These are phyloP conservation scores for Nomada lathburiana DNA, from an alignment of 2,888 invertebrate species.

Conservation along the genomic window DNA sequence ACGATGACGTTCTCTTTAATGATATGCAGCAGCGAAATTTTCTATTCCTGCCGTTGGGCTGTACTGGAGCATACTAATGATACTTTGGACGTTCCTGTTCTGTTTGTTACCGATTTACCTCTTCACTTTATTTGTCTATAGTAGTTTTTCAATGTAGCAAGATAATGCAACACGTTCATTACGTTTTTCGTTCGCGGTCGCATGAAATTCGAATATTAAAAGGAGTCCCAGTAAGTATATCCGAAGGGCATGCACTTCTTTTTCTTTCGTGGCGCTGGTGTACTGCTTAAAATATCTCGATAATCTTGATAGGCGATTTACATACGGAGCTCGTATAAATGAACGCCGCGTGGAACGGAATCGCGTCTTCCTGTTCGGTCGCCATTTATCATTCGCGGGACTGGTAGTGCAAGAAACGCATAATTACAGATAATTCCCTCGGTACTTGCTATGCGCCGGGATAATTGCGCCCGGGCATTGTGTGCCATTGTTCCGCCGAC, in stretches of 20 bases:
- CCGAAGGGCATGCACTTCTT: not conserved
- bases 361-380: conserved; percentile 52
- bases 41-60: no score
- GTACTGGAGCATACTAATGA: no score
- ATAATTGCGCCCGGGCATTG: conserved; percentile 61
- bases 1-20: conserved; percentile 35
- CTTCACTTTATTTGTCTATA: no score
- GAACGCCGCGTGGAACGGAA: conserved; percentile 43
- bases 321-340: conserved; percentile 33
- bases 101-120: no score
- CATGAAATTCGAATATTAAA: no score
- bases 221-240: no score
- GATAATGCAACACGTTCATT: no score
- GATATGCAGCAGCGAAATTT: conserved; percentile 41
- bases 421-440: conserved; percentile 66
- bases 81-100: no score
- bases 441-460: conserved; percentile 55
- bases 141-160: no score
- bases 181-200: no score
- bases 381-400: conserved; percentile 61
- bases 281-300: conserved; percentile 4
- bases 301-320: conserved; percentile 42
- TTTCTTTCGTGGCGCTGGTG: not conserved
- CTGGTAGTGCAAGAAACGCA: conserved; percentile 61
- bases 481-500: conserved; percentile 54